phyloP scores from a whole-genome alignment of 2,113 vertebrate genomes.

The Dipodomys merriami region DNA sequence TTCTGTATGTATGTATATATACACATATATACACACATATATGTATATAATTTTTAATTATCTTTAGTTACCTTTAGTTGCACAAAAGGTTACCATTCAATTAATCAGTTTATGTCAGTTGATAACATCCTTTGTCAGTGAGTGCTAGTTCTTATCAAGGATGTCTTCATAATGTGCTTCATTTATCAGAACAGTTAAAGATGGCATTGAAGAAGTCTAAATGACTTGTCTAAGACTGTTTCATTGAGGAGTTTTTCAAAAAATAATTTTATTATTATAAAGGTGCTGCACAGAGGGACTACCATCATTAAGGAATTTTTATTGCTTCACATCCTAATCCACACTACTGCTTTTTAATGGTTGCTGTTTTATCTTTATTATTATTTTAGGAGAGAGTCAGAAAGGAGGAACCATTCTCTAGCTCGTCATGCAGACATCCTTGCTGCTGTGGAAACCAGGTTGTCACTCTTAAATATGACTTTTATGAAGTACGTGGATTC shows the following conservation, averaged over 20 bases:
- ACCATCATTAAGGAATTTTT: slow-evolving; percentile 22
- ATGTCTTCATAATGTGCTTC: slow-evolving; percentile 3
- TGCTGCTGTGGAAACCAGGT: slow-evolving; percentile 96
- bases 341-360: slow-evolving; percentile 47
- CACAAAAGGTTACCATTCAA: no score
- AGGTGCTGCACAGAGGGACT: no score
- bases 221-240: no score
- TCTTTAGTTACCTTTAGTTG: no score
- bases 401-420: slow-evolving; percentile 97
- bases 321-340: slow-evolving; percentile 57
- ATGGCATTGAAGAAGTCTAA: neutral
- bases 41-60: no score
- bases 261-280: no score
- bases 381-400: slow-evolving; percentile 93
- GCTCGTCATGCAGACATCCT: slow-evolving; percentile 98
- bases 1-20: no score
- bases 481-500: slow-evolving; percentile 99
- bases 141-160: neutral
- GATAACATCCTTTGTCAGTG: neutral
- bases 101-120: no score
- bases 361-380: slow-evolving; percentile 51
- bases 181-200: neutral
- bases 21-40: no score
- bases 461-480: slow-evolving; percentile 99
- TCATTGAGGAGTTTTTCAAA: neutral